phyloP scores from a whole-genome alignment of 2,113 vertebrate genomes.

The Chaetorhynchus papuensis region DNA sequence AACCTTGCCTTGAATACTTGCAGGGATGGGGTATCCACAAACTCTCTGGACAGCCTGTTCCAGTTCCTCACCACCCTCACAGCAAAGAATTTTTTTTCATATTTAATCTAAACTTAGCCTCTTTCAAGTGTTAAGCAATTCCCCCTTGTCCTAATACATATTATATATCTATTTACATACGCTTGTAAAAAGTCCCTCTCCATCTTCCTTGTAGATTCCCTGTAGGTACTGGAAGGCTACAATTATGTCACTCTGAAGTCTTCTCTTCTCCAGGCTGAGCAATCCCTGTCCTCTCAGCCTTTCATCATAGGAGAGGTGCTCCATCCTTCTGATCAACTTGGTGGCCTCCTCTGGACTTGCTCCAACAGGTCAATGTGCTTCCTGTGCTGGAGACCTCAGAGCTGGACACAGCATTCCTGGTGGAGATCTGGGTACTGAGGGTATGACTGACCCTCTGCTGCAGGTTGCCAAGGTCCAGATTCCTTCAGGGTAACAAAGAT shows the following conservation, averaged over 20 bases:
- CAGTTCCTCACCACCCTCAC: background rate
- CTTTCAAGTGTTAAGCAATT: background rate
- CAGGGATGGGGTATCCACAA: background rate
- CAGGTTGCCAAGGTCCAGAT: background rate
- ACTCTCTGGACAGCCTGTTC: background rate
- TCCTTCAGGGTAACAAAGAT: background rate
- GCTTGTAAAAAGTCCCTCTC: background rate
- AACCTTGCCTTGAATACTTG: fast-evolving
- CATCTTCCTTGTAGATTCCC: background rate
- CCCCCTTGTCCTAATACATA: background rate
- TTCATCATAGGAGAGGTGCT: background rate
- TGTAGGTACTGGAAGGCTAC: background rate
- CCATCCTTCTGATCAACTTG: background rate
- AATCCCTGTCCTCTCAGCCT: background rate
- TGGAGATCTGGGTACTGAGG: too few species aligned
- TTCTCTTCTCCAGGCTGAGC: background rate
- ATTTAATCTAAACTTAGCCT: background rate
- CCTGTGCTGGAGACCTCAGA: background rate
- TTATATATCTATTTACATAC: background rate
- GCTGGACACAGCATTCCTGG: background rate
- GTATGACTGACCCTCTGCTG: fast-evolving
- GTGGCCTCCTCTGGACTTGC: background rate
- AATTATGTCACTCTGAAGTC: background rate
- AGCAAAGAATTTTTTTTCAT: background rate
- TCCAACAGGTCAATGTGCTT: background rate